These are phyloP conservation scores for Meta bourneti DNA, from an alignment of 2,888 invertebrate species.

Conservation along the genomic window DNA sequence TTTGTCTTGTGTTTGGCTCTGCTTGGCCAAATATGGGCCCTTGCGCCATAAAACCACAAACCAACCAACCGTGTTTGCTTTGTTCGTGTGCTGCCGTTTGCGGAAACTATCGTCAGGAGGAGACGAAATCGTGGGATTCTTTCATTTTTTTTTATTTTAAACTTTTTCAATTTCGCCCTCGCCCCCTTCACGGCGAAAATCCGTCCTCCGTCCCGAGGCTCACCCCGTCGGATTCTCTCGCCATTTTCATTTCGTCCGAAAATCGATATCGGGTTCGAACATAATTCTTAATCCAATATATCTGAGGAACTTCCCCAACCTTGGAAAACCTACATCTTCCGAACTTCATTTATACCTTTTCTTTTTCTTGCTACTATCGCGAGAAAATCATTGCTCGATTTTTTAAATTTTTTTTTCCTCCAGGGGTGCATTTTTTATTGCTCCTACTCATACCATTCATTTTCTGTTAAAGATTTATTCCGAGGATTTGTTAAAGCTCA, in stretches of 20 bases:
- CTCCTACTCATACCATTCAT: not conserved
- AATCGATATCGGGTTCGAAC: constrained; percentile 12
- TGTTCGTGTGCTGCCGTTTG: no score
- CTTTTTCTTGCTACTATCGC: not conserved
- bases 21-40: no score
- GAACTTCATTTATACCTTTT: not conserved
- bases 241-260: not conserved
- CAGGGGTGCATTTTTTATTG: not conserved
- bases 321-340: not conserved
- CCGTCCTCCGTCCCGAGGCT: not conserved
- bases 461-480: not conserved
- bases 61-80: no score
- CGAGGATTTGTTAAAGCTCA: not conserved
- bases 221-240: not conserved
- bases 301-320: not conserved
- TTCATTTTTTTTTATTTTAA: not conserved
- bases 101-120: no score
- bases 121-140: not conserved
- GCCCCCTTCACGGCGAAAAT: not conserved
- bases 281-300: constrained; percentile 23
- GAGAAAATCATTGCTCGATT: not conserved
- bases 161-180: not conserved
- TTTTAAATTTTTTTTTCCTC: not conserved
- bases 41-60: no score
- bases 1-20: no score